Percentiles rank a stretch among this genome's conserved stretches.
Conservation (phyloP, 2,113 vertebrate genomes). For the Salvelinus sp. region DNA sequence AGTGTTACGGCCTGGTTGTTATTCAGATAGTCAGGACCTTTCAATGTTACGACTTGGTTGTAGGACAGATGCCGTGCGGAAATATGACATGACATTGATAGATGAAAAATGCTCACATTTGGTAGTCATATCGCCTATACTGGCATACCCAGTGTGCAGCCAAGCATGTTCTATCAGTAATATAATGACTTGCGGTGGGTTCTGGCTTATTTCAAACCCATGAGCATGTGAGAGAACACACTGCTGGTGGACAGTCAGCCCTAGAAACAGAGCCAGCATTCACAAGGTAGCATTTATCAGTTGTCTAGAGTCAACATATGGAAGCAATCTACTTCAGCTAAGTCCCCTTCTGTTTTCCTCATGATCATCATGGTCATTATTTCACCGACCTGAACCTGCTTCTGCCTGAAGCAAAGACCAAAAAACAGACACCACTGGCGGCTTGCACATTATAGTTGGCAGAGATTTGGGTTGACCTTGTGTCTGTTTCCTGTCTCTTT, state of each 20-base stretch:
- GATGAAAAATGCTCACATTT: background rate
- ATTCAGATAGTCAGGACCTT: background rate
- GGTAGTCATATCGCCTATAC: background rate
- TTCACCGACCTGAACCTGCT: background rate
- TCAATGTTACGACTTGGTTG: background rate
- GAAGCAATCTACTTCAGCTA: background rate
- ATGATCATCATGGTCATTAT: background rate
- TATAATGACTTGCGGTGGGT: constrained; percentile 20
- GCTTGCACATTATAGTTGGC: background rate
- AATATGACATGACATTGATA: background rate
- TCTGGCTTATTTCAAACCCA: constrained; percentile 22
- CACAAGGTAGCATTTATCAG: constrained; percentile 8
- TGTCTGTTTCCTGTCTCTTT: no score
- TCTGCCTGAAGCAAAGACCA: background rate
- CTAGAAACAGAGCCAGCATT: background rate
- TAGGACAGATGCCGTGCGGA: background rate
- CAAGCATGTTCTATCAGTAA: constrained; percentile 25
- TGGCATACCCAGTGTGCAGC: background rate
- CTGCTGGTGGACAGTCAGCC: background rate
- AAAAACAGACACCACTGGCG: background rate
- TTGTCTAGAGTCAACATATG: background rate
- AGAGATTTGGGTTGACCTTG: no score
- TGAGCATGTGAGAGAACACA: constrained; percentile 19
- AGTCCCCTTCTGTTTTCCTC: background rate
- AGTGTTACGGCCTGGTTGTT: no score